Evolutionary conservation across 53 echinoderm and acorn worm species (phyloP).

Genomic region (Patiria pectinifera): DNA sequence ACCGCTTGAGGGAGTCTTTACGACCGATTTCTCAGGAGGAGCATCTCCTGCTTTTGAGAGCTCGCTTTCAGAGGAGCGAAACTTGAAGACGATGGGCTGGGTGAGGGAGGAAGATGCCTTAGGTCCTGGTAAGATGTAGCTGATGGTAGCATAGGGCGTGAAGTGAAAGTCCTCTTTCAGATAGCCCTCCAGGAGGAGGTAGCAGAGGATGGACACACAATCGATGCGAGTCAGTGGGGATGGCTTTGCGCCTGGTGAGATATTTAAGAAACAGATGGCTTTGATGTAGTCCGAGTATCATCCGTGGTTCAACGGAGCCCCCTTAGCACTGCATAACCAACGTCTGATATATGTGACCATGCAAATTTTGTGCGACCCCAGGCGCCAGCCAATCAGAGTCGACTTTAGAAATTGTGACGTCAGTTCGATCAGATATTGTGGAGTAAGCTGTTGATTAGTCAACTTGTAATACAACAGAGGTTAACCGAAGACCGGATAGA

Average conservation of each 20-base stretch:
- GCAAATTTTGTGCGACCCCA: no score
- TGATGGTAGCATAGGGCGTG: slow-evolving; percentile 96
- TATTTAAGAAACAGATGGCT: no score
- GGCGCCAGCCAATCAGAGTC: no score
- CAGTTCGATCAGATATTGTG: no score
- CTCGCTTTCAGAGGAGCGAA: slow-evolving; percentile 20
- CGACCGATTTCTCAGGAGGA: background rate
- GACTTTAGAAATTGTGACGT: no score
- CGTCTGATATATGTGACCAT: no score
- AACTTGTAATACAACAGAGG: no score
- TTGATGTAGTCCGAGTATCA: no score
- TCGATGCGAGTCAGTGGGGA: slow-evolving; percentile 28
- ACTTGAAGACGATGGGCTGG: slow-evolving; percentile 60
- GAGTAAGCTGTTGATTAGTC: no score
- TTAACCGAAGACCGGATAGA: no score
- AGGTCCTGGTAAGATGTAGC: slow-evolving; percentile 87
- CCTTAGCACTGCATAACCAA: no score
- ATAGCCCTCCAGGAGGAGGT: slow-evolving; percentile 87
- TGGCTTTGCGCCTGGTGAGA: background rate
- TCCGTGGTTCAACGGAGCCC: no score
- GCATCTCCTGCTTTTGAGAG: background rate
- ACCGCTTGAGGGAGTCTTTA: background rate
- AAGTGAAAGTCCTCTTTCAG: slow-evolving; percentile 95
- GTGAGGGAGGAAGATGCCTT: slow-evolving; percentile 60
- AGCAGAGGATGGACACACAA: slow-evolving; percentile 68